A percentile compares a stretch with the other conserved stretches of the same genome.
These are phyloP conservation scores for Tetramorium alpestre DNA, from an alignment of 1,140 invertebrate genomes.

Conservation along the genomic window DNA sequence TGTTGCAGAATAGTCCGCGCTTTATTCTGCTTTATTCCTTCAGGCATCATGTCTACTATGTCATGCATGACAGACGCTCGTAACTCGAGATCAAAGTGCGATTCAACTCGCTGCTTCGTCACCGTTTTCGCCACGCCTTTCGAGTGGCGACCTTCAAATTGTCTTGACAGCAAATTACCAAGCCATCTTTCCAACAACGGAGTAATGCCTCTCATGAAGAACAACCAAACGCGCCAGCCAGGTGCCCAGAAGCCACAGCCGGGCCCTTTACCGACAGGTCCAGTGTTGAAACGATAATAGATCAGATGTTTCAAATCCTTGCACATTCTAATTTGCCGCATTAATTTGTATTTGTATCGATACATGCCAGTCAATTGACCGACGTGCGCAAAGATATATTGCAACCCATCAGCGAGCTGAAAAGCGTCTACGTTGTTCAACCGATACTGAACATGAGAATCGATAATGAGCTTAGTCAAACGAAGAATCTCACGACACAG, in stretches of 20 bases:
- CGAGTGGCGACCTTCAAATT: constrained; percentile 99
- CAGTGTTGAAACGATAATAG: constrained; percentile 99
- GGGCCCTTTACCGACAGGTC: constrained; percentile 99
- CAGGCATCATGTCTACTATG: constrained; percentile 99
- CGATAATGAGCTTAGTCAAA: constrained; percentile 98
- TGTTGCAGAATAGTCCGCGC: constrained; percentile 99
- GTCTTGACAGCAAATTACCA: constrained; percentile 98
- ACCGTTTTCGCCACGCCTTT: constrained; percentile 99
- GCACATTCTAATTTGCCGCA: constrained; percentile 99
- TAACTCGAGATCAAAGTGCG: constrained; percentile 99
- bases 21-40: constrained; percentile 99
- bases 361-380: constrained; percentile 99
- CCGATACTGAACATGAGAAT: constrained; percentile 99
- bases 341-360: constrained; percentile 99
- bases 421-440: constrained; percentile 99
- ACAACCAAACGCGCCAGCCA: constrained; percentile 99
- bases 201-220: constrained; percentile 99
- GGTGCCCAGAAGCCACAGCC: constrained; percentile 99
- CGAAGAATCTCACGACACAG: constrained; percentile 99
- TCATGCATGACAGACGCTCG: constrained; percentile 99
- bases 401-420: constrained; percentile 99
- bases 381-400: constrained; percentile 99
- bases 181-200: constrained; percentile 99
- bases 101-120: constrained; percentile 99
- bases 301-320: constrained; percentile 99